phyloP scores from a whole-genome alignment of 2,797 vertebrate species.

The Gastrophryne carolinensis region DNA sequence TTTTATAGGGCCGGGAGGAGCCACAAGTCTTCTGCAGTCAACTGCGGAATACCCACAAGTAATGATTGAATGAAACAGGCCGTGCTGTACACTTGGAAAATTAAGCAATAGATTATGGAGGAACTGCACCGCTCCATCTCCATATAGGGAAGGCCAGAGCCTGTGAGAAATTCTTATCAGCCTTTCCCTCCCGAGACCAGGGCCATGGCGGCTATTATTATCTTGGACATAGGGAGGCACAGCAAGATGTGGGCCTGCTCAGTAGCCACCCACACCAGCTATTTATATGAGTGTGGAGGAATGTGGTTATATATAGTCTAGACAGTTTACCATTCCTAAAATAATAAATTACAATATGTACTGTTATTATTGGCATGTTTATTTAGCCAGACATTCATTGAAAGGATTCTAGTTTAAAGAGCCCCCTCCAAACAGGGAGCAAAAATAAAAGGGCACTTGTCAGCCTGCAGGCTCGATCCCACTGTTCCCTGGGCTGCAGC shows the following conservation, averaged over 20 bases:
- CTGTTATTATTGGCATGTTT: too few relatives aligned
- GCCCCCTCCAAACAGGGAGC: too few relatives aligned
- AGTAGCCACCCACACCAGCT: background rate
- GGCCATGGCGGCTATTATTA: constrained; percentile 20
- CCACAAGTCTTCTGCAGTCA: too few relatives aligned
- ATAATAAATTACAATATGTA: background rate
- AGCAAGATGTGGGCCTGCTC: background rate
- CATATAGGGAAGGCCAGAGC: background rate
- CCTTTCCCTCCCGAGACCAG: constrained; percentile 12
- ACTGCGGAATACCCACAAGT: too few relatives aligned
- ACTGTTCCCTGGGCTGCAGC: too few relatives aligned
- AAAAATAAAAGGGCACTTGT: too few relatives aligned
- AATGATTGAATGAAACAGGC: too few relatives aligned
- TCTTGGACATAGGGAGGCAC: background rate
- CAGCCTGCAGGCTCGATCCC: too few relatives aligned
- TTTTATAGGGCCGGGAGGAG: too few relatives aligned
- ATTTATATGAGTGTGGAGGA: background rate
- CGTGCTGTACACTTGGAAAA: too few relatives aligned
- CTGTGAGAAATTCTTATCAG: constrained; percentile 30
- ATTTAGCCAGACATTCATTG: too few relatives aligned
- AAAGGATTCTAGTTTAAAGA: too few relatives aligned
- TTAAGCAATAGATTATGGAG: background rate
- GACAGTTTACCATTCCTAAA: background rate
- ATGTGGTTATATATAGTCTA: background rate
- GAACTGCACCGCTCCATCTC: background rate